These are phyloP conservation scores for Indri indri DNA, from an alignment of 2,113 vertebrate genomes.

Conservation along the genomic window DNA sequence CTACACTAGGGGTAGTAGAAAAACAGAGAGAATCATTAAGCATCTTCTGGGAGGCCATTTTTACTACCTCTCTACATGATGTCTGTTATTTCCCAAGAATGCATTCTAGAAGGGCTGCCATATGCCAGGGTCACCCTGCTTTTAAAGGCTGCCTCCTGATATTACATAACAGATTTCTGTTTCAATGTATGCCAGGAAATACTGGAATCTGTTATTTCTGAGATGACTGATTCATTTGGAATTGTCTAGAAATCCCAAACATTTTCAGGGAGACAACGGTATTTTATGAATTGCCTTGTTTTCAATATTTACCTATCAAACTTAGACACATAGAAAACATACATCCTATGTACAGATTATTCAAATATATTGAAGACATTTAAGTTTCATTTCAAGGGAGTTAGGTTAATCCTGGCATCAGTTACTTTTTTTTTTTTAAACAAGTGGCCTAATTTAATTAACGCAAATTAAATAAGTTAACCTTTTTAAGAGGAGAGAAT, in stretches of 20 bases:
- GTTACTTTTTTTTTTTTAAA: background rate
- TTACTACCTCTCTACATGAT: background rate
- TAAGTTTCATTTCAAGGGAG: conserved; percentile 15
- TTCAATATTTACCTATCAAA: background rate
- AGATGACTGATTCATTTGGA: background rate
- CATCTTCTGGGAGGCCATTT: conserved; percentile 82
- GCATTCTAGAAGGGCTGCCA: background rate
- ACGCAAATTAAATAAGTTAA: background rate
- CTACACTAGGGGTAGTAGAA: conserved; percentile 99
- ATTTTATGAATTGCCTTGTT: background rate
- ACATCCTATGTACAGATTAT: background rate
- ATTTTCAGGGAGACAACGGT: background rate
- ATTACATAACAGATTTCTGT: background rate
- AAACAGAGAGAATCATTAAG: conserved; percentile 94
- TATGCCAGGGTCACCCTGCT: background rate
- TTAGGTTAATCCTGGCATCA: background rate
- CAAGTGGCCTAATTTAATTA: background rate
- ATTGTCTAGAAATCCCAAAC: background rate
- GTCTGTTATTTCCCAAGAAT: background rate
- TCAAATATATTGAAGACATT: conserved; percentile 1
- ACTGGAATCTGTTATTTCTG: background rate
- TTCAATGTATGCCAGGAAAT: conserved; percentile 12
- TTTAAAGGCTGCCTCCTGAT: background rate
- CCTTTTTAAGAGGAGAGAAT: background rate
- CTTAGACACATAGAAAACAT: conserved; percentile 17